Conservation (phyloP, 2,888 invertebrate genomes). For the Drosophila histrio region DNA sequence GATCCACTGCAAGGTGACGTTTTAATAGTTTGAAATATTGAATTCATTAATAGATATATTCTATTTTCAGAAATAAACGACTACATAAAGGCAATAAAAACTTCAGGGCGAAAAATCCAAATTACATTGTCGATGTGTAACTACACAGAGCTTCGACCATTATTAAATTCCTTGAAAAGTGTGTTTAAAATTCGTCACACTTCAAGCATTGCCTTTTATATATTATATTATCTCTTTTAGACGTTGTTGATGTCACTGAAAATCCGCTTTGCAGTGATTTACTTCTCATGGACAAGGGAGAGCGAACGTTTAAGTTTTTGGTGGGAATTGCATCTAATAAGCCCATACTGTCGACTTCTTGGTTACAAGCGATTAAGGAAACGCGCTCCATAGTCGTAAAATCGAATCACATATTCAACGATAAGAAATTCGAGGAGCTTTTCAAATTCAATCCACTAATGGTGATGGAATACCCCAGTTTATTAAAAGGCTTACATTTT, state of each 20-base stretch:
- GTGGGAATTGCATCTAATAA: conserved; percentile 49
- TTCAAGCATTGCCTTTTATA: background rate
- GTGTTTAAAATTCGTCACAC: background rate
- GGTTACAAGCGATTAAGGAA: conserved; percentile 43
- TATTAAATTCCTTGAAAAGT: conserved; percentile 38
- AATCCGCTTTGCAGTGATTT: conserved; percentile 55
- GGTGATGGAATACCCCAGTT: conserved; percentile 14
- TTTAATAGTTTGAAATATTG: background rate
- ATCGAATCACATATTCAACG: conserved; percentile 54
- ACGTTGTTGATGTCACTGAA: conserved; percentile 31
- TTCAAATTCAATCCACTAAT: conserved; percentile 51
- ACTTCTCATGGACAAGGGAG: conserved; percentile 66
- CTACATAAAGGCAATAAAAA: conserved; percentile 45
- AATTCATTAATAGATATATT: background rate
- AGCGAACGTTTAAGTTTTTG: conserved; percentile 68
- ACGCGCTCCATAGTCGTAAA: conserved; percentile 25
- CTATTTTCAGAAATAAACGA: conserved; percentile 42
- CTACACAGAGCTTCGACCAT: background rate
- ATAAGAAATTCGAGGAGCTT: conserved; percentile 29
- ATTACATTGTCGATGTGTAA: conserved; percentile 59
- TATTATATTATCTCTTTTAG: conserved; percentile 8
- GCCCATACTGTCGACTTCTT: conserved; percentile 44
- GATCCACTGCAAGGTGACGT: conserved; percentile 9
- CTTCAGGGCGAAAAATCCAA: conserved; percentile 39
- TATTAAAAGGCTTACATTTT: conserved; percentile 45